Base-by-base conservation (phyloP, 53 echinoderm and acorn worm genomes). In the Luidia sarsii region DNA sequence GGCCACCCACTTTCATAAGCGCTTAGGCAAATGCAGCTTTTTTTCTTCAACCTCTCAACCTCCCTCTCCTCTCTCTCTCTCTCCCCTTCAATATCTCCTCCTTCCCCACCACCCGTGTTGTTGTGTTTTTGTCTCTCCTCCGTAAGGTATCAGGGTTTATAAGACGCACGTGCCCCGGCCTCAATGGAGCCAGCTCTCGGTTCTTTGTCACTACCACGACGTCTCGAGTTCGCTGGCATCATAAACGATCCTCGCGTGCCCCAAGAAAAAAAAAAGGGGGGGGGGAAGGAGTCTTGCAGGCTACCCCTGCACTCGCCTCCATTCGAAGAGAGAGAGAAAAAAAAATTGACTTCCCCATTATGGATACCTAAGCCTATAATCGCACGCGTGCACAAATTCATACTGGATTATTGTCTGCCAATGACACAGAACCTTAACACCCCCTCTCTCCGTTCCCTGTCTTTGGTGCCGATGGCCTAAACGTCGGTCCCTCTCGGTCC, bases 361-460 rank as follows among this genome's bases (percentile, higher is more conserved):
- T n/a, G 35, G 31, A 27, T 2, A 31, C 28, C 36, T 61, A 77
- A 61, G 77, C 45, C 77, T 59, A 77, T 77, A 77, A 77, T 77
- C 43, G 32, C 61, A 48, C 45, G 45, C 77, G 36, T 61, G 77
- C 77, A 20, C 19, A 36, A 67, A 45, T 32, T 28, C 48, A 18
- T 16, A 30, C 41, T 74, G 46, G 61, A 77, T 43, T 61, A 77
- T 61, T 77, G 60, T 74, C 60, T 27, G 46, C 27, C n/a, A n/a
- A n/a, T n/a, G n/a, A n/a, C n/a, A n/a, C n/a, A n/a, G n/a, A n/a
- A n/a, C n/a, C n/a, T n/a, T n/a, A n/a, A n/a, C n/a, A n/a, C n/a
- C n/a, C n/a, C n/a, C n/a, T n/a, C n/a, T n/a, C n/a, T n/a, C n/a
- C n/a, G n/a, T n/a, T n/a, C n/a, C n/a, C n/a, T n/a, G n/a, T n/a